Base-by-base conservation (phyloP, 1,140 invertebrate genomes). In the Eurosta solidaginis region DNA sequence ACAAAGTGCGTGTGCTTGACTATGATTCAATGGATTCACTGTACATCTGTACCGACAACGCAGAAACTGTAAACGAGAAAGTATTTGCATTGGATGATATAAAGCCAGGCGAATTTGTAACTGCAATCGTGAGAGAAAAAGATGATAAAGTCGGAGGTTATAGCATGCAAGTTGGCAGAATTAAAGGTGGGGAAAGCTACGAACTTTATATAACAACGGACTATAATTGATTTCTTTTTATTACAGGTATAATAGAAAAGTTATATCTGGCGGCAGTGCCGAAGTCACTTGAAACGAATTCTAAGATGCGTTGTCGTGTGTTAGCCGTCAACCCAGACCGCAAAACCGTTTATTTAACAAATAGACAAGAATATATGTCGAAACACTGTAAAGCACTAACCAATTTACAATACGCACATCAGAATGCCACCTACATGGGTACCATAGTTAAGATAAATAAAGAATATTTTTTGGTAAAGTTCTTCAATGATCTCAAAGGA, bases 11-110 rank as follows among this genome's bases (percentile, higher is more conserved):
- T 74, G 81, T 93, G 4, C 77, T 92, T 2, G 84, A 89, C 9
- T 93, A 92, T 82, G 89, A 89, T 82, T 83, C 85, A 3, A 88
- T 93, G 76, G 91, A 92, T 75, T 87, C 85, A 17, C 80, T 91
- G 17, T 92, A 91, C 79, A 87, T 92, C 45, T 92, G 91, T 79
- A 89, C 91, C 1, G 90, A 92, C 83, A 89, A 92, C 82, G 84
- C 89, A 75, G 83, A 88, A 12, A 36, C 91, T 2, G 77, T 93
- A 0, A 84, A 90, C 42, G 84, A 90, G 59, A 89, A 89, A 63
- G 81, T 87, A 79, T 90, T 91, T 50, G 86, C 84, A 0, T 74
- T 87, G 3, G 81, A 84, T n/a, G 90, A 92, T 81, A 81, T 93
- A 0, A 81, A 85, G 74, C 77, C 89, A 0, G 92, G 92, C 0